Evolutionary conservation across 2,797 vertebrate genomes (phyloP).

Genomic region (Borostomias antarcticus): DNA sequence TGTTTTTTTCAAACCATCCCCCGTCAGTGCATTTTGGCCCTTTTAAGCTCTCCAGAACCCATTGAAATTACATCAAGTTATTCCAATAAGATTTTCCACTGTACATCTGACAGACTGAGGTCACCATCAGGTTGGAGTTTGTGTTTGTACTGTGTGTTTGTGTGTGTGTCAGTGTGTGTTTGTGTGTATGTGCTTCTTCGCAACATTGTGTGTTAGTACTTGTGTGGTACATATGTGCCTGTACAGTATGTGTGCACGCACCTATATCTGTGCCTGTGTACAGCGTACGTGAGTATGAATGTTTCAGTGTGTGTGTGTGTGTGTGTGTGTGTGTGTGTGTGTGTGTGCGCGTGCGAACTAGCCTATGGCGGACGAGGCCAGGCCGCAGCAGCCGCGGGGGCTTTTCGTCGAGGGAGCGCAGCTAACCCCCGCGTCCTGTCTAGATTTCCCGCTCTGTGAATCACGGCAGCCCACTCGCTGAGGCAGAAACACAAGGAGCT

Average conservation of each 20-base stretch:
- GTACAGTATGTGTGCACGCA: no score
- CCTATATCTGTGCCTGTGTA: no score
- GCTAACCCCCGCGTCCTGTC: constrained; percentile 60
- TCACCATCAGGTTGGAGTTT: constrained; percentile 33
- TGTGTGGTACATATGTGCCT: no score
- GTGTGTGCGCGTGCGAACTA: no score
- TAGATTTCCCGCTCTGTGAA: constrained; percentile 68
- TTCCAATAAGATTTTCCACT: not conserved
- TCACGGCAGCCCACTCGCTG: constrained; percentile 66
- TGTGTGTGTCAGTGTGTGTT: no score
- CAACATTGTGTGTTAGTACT: no score
- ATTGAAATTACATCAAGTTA: constrained; percentile 12
- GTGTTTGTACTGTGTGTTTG: not conserved
- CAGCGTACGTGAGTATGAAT: no score
- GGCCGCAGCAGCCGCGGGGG: constrained; percentile 11
- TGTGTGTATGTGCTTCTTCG: no score
- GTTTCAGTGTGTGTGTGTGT: not conserved
- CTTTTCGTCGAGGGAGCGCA: constrained; percentile 42
- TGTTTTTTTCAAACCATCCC: not conserved
- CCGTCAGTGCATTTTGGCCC: no score
- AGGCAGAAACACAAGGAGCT: constrained; percentile 67
- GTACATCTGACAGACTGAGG: constrained; percentile 27
- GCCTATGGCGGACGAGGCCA: constrained; percentile 32
- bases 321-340: no score
- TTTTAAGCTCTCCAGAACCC: constrained; percentile 4